A percentile compares a stretch with the other conserved stretches of the same genome.
These are phyloP conservation scores for Mythimna lalbum DNA, from an alignment of 2,888 invertebrate species.

Conservation along the genomic window DNA sequence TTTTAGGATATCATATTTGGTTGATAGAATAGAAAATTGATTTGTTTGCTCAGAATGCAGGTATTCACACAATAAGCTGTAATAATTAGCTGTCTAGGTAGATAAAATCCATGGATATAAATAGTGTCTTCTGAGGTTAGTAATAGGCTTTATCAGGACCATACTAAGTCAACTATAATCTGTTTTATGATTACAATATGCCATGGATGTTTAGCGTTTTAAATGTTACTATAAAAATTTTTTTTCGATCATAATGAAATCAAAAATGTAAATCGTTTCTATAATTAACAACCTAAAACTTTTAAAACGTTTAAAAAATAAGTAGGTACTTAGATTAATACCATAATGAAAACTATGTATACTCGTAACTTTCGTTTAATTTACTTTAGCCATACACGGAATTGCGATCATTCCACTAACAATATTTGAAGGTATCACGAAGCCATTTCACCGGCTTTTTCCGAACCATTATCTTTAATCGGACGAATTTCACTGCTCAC, in stretches of 20 bases:
- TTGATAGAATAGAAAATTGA: background rate
- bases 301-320: constrained; percentile 8
- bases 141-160: background rate
- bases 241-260: constrained; percentile 7
- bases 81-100: background rate
- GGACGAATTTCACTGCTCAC: constrained; percentile 31
- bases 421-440: constrained; percentile 29
- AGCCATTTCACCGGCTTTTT: constrained; percentile 26
- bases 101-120: no score
- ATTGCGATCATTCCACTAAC: constrained; percentile 32
- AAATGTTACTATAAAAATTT: background rate
- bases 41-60: no score
- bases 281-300: constrained; percentile 5
- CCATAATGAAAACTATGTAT: constrained; percentile 15
- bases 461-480: constrained; percentile 46
- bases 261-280: background rate
- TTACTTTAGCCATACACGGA: constrained; percentile 8
- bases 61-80: no score
- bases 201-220: background rate
- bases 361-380: constrained; percentile 11
- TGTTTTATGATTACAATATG: background rate
- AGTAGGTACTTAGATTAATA: constrained; percentile 4
- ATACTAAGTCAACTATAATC: background rate
- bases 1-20: background rate
- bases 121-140: background rate